Conservation (phyloP, 2,888 invertebrate species). For the Pseudanteris insignis region DNA sequence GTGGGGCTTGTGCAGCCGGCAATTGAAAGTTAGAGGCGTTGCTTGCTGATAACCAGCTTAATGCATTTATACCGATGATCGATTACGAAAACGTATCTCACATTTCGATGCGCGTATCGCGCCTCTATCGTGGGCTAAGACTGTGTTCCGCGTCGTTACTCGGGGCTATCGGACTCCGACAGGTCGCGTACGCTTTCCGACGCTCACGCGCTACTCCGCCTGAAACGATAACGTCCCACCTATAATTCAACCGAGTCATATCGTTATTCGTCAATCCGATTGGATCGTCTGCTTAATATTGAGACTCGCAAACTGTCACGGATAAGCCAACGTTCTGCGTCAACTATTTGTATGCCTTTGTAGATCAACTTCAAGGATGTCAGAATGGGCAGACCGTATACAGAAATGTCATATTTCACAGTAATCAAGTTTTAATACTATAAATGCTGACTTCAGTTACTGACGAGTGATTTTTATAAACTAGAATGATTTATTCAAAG, state of each 20-base stretch:
- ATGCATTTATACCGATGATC: slow-evolving; percentile 31
- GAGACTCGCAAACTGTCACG: neutral
- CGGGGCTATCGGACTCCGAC: slow-evolving; percentile 27
- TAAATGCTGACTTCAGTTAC: too few species aligned
- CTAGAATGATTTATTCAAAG: too few species aligned
- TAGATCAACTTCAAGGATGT: too few species aligned
- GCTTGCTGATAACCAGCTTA: slow-evolving; percentile 17
- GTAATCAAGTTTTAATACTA: too few species aligned
- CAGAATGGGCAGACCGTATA: too few species aligned
- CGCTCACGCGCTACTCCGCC: slow-evolving; percentile 3
- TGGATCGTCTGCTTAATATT: too few species aligned
- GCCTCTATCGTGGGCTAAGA: slow-evolving; percentile 7
- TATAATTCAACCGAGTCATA: slow-evolving; percentile 45
- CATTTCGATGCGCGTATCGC: slow-evolving; percentile 24
- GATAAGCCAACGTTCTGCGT: too few species aligned
- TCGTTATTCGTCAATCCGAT: slow-evolving; percentile 35
- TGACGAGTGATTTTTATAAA: too few species aligned
- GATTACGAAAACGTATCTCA: slow-evolving; percentile 22
- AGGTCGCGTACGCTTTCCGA: too few species aligned
- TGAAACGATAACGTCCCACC: slow-evolving; percentile 38
- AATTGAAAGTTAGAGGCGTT: slow-evolving; percentile 16
- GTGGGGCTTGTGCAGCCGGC: neutral
- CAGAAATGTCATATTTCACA: too few species aligned
- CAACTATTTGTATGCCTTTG: too few species aligned
- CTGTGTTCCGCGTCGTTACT: slow-evolving; percentile 27